phyloP scores from a whole-genome alignment of 2,888 invertebrate genomes.

The Drosophila percnosoma region DNA sequence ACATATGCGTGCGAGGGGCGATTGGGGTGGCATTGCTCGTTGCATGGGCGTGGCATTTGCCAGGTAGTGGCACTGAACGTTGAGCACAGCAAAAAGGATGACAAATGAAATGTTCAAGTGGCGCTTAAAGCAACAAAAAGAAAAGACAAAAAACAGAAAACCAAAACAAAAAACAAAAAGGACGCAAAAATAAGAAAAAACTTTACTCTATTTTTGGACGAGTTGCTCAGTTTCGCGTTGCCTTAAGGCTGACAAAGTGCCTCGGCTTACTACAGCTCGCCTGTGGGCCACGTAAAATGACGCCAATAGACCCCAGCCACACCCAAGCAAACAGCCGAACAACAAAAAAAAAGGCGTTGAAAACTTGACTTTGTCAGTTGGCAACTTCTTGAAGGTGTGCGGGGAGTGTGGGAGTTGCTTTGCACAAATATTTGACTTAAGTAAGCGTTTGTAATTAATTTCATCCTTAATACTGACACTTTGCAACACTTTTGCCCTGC shows the following conservation, averaged over 20 bases:
- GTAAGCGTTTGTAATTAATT: slow-evolving; percentile 77
- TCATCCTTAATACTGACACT: slow-evolving; percentile 75
- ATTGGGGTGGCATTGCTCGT: background rate
- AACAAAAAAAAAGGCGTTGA: slow-evolving; percentile 45
- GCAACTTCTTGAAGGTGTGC: slow-evolving; percentile 22
- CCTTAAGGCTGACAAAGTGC: slow-evolving; percentile 73
- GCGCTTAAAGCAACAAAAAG: slow-evolving; percentile 62
- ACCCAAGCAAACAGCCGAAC: slow-evolving; percentile 6
- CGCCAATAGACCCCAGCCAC: slow-evolving; percentile 35
- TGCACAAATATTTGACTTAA: slow-evolving; percentile 75
- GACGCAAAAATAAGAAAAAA: slow-evolving; percentile 1
- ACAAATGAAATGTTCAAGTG: slow-evolving; percentile 80
- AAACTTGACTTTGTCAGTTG: slow-evolving; percentile 57
- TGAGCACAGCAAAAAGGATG: slow-evolving; percentile 69
- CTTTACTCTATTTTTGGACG: slow-evolving; percentile 55
- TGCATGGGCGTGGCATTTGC: slow-evolving; percentile 54
- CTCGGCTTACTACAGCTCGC: slow-evolving; percentile 56
- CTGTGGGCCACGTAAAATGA: slow-evolving; percentile 55
- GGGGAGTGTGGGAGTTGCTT: slow-evolving; percentile 34
- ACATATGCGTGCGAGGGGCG: slow-evolving; percentile 68
- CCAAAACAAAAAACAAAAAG: slow-evolving; percentile 29
- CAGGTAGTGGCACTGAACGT: slow-evolving; percentile 51
- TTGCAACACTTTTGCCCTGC: slow-evolving; percentile 55
- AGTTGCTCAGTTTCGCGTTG: slow-evolving; percentile 58
- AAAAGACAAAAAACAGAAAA: slow-evolving; percentile 41